Percentiles rank a stretch among this genome's conserved stretches.
These are phyloP conservation scores for Oikopleura dioica DNA, from an alignment of 23 tunicate species.

Conservation along the genomic window DNA sequence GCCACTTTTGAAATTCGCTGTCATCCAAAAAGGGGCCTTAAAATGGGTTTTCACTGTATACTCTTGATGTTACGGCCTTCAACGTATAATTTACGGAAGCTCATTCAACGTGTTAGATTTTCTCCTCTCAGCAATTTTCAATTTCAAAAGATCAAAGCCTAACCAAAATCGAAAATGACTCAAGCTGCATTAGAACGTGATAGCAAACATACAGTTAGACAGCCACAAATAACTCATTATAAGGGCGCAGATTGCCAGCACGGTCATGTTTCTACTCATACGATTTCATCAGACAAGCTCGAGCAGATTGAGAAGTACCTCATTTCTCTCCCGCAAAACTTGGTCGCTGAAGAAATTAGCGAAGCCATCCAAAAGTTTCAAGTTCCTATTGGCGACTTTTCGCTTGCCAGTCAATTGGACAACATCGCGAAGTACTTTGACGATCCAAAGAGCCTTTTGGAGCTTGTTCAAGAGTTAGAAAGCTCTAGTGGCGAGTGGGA, in stretches of 20 bases:
- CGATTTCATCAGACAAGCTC: neutral
- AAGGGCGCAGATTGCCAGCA: neutral
- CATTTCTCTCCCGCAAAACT: neutral
- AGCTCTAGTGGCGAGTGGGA: conserved; percentile 58
- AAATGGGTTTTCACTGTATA: too few relatives aligned
- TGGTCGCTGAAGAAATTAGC: neutral
- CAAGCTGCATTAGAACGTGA: too few relatives aligned
- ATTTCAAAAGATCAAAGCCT: too few relatives aligned
- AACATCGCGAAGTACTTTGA: neutral
- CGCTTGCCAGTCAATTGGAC: neutral
- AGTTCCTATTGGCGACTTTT: neutral
- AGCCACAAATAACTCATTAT: too few relatives aligned
- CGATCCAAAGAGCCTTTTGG: neutral
- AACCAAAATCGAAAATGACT: too few relatives aligned
- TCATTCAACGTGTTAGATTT: too few relatives aligned
- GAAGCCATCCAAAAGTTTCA: neutral
- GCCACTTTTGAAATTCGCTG: too few relatives aligned
- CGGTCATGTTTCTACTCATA: conserved; percentile 49
- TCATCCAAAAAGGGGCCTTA: too few relatives aligned
- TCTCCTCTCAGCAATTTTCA: too few relatives aligned
- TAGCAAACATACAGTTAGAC: too few relatives aligned
- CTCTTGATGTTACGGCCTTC: too few relatives aligned
- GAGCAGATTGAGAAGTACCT: neutral
- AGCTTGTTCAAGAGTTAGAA: conserved; percentile 18
- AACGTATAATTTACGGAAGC: too few relatives aligned